Evolutionary conservation across 2,888 invertebrate species (phyloP), one percentile per base, ranked within the genome.

Genomic region (Phortica okadai): DNA sequence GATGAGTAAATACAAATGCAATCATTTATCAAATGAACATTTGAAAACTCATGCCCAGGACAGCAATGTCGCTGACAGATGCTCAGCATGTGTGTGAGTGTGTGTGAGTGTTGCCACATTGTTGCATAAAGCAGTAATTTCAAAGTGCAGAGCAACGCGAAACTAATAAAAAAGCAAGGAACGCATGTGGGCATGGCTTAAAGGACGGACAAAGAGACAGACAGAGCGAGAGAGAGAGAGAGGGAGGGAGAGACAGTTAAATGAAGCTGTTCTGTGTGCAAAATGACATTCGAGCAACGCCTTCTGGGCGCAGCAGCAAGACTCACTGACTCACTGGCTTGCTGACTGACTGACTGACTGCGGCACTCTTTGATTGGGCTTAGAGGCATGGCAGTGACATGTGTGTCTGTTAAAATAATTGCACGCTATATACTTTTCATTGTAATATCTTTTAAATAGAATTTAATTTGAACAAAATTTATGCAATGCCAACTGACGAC

Each of bases 391-490:
- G 41, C 62, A 25, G 16, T 25, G 25, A 16, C 62, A 16, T 25
- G 11, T 25, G 25, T 62, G 62, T 25, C 62, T 25, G 7, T 14
- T 50, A 50, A 6, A 25, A 21, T 62, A 5, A 8, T 62, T 16
- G 25, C 16, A 11, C 4, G 25, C 25, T 16, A 21, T 21, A 21
- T 21, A 8, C 16, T 62, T 16, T 62, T 10, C 4, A 0, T 25
- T 42, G 25, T 11, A 86, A 83, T 87, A 82, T 84, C 79, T 82
- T 86, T 87, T 86, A 87, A 62, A 85, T 82, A 83, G 84, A 85
- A 82, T 84, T 86, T 78, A 79, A 87, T 87, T 87, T 87, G 79
- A 83, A 80, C 62, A 73, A 82, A 85, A 86, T 84, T 82, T 82
- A 83, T 86, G 82, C 81, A 72, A 72, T 76, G 75, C 76, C 76